Evolutionary conservation across 2,888 invertebrate species (phyloP).

Genomic region (Brachylomia viminalis): DNA sequence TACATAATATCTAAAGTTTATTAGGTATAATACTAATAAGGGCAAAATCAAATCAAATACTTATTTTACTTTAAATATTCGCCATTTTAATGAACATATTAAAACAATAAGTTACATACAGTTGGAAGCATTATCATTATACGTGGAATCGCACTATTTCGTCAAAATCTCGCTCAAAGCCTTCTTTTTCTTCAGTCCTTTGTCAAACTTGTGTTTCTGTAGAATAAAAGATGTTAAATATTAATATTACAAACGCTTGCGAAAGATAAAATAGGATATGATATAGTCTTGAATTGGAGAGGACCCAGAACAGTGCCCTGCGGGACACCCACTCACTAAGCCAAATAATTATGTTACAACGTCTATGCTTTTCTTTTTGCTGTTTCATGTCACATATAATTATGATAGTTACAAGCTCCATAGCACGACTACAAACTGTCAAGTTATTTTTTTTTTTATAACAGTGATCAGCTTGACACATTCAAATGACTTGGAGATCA

Average conservation of each 20-base stretch:
- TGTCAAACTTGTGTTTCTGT: constrained; percentile 88
- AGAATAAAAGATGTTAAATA: constrained; percentile 59
- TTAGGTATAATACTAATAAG: not conserved
- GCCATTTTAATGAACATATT: constrained; percentile 60
- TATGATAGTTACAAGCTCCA: not conserved
- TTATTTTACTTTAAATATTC: constrained; percentile 43
- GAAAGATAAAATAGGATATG: not conserved
- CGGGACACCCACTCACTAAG: not conserved
- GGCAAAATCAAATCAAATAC: not conserved
- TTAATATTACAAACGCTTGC: not conserved
- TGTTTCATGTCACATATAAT: not conserved
- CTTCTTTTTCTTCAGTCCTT: constrained; percentile 89
- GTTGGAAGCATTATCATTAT: constrained; percentile 44
- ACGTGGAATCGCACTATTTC: constrained; percentile 67
- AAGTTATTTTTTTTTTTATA: not conserved
- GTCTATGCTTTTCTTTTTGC: not conserved
- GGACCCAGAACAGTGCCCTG: constrained; percentile 24
- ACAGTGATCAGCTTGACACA: not conserved
- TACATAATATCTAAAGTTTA: not conserved
- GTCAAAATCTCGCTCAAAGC: constrained; percentile 89
- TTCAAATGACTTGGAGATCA: constrained; percentile 20
- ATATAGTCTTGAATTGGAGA: not conserved
- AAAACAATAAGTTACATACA: constrained; percentile 68
- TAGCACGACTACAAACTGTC: not conserved
- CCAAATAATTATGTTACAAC: not conserved